Conservation (phyloP, 1,140 invertebrate genomes). For the Bombus confusus region DNA sequence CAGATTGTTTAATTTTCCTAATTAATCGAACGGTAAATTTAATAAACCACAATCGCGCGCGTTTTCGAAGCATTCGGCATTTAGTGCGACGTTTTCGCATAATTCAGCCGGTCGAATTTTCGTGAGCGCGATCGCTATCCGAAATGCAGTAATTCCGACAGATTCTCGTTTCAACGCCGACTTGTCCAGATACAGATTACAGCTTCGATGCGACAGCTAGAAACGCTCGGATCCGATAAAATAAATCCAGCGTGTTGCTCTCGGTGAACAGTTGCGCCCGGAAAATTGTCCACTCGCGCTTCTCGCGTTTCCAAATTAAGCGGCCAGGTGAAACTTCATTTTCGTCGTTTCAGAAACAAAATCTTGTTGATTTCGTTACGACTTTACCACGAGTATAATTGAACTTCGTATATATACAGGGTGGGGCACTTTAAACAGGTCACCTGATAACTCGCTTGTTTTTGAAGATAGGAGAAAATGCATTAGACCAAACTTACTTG, state of each 20-base stretch:
- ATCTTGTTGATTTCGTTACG: not conserved
- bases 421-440: too few species aligned
- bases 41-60: not conserved
- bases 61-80: not conserved
- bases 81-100: not conserved
- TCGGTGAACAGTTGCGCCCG: not conserved
- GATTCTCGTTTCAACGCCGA: conserved; percentile 36
- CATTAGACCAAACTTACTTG: too few species aligned
- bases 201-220: conserved; percentile 4
- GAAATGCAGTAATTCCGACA: conserved; percentile 31
- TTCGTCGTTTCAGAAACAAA: not conserved
- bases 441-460: too few species aligned
- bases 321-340: conserved; percentile 7
- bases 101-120: conserved; percentile 9
- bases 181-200: conserved; percentile 50
- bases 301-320: not conserved
- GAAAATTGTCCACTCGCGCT: conserved; percentile 2
- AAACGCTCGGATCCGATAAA: conserved; percentile 9
- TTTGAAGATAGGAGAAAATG: too few species aligned
- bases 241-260: conserved; percentile 32
- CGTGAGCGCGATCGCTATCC: conserved; percentile 20
- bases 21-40: not conserved
- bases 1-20: not conserved
- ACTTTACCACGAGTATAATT: not conserved
- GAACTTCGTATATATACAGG: not conserved